A percentile compares a stretch with the other conserved stretches of the same genome.
Evolutionary conservation across 1,140 invertebrate genomes (phyloP).

Genomic region (Drosophila leontia): DNA sequence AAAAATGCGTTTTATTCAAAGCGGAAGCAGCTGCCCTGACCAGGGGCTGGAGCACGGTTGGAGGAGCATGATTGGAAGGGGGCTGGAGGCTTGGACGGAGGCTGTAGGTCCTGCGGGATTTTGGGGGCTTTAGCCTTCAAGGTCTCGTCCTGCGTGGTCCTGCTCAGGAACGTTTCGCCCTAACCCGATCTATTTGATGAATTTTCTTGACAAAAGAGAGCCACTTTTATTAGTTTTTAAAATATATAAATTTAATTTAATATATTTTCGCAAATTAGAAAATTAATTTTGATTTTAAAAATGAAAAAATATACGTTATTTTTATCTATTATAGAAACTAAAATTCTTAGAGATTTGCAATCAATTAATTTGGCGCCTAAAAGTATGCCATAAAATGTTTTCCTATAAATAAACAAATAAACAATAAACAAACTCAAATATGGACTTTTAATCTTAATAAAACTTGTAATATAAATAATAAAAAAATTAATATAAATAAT

Average conservation of each 20-base stretch:
- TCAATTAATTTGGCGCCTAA: background rate
- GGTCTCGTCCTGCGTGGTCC: constrained; percentile 14
- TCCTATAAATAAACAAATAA: background rate
- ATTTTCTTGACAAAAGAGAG: background rate
- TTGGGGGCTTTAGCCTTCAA: constrained; percentile 16
- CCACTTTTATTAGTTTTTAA: background rate
- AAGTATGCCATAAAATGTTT: background rate
- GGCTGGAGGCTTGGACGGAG: background rate
- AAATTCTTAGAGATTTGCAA: background rate
- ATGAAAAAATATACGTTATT: no score
- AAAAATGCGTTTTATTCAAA: constrained; percentile 79
- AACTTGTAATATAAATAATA: background rate
- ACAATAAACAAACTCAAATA: no score
- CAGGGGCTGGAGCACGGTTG: constrained; percentile 12
- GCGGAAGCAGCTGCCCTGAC: constrained; percentile 61
- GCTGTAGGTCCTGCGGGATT: constrained; percentile 31
- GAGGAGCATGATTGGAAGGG: background rate
- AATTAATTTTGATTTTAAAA: no score
- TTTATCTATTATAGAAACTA: background rate
- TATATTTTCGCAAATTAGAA: background rate
- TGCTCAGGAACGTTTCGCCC: background rate
- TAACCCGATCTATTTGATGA: background rate
- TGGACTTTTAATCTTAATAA: background rate
- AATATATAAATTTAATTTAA: background rate
- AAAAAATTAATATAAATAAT: background rate